Conservation (phyloP, 1,140 invertebrate species). For the Palaemon carinicauda region DNA sequence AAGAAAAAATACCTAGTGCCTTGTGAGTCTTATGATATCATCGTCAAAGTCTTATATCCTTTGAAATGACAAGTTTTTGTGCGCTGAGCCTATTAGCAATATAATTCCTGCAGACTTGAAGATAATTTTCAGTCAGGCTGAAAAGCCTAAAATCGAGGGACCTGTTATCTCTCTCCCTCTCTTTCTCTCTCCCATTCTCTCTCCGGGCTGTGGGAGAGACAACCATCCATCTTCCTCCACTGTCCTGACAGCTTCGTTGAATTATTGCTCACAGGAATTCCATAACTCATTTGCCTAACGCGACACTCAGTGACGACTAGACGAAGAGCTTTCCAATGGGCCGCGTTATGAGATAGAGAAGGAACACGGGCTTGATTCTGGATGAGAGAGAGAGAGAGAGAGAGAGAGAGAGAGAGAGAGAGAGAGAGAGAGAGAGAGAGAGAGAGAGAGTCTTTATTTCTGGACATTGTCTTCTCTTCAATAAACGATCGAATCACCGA, state of each 20-base stretch:
- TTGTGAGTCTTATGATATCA: too few relatives aligned
- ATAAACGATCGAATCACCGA: too few relatives aligned
- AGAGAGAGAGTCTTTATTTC: not conserved
- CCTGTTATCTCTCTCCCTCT: not conserved
- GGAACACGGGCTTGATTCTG: not conserved
- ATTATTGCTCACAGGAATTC: conserved; percentile 60
- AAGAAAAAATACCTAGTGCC: too few relatives aligned
- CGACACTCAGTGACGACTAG: conserved; percentile 54
- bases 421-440: not conserved
- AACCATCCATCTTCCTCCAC: conserved; percentile 57
- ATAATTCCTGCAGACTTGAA: too few relatives aligned
- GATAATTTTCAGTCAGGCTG: too few relatives aligned
- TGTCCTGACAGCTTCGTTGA: conserved; percentile 55
- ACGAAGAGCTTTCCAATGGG: conserved; percentile 49
- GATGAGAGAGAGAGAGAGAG: not conserved
- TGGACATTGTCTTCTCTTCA: too few relatives aligned
- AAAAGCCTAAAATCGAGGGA: too few relatives aligned
- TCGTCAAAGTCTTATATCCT: too few relatives aligned
- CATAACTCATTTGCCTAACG: conserved; percentile 61
- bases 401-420: not conserved
- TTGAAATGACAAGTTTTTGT: too few relatives aligned
- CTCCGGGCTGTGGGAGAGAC: not conserved
- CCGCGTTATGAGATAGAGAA: conserved; percentile 22
- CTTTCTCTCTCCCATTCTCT: not conserved
- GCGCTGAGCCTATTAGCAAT: too few relatives aligned